Evolutionary conservation across 2,113 vertebrate genomes (phyloP).

Genomic region (Sardina pilchardus): DNA sequence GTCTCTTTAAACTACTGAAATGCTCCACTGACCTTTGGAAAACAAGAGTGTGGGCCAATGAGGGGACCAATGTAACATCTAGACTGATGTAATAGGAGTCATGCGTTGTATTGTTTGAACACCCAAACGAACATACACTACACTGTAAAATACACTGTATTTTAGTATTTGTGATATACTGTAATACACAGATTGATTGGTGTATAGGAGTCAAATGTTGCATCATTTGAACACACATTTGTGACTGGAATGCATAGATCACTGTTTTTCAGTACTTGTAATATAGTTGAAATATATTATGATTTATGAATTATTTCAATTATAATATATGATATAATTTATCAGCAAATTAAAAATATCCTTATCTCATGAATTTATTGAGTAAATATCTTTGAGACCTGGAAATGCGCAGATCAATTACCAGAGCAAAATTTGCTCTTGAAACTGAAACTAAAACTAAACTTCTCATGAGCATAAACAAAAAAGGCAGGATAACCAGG

Average conservation of each 20-base stretch:
- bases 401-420: background rate
- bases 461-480: background rate
- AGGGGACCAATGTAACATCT: background rate
- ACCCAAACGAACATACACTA: no score
- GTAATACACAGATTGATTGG: background rate
- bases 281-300: background rate
- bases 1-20: background rate
- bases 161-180: no score
- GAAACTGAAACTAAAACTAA: background rate
- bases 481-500: conserved; percentile 6
- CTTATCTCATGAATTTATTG: background rate
- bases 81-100: background rate
- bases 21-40: background rate
- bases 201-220: no score
- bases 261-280: background rate
- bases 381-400: background rate
- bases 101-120: background rate
- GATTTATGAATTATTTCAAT: background rate
- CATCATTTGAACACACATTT: background rate
- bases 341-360: background rate
- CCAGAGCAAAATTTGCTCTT: background rate
- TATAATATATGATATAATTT: background rate
- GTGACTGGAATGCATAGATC: background rate
- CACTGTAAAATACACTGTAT: no score
- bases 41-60: background rate